Evolutionary conservation across 2,113 vertebrate species (phyloP).

Genomic region (Tricholaema leucomelas): DNA sequence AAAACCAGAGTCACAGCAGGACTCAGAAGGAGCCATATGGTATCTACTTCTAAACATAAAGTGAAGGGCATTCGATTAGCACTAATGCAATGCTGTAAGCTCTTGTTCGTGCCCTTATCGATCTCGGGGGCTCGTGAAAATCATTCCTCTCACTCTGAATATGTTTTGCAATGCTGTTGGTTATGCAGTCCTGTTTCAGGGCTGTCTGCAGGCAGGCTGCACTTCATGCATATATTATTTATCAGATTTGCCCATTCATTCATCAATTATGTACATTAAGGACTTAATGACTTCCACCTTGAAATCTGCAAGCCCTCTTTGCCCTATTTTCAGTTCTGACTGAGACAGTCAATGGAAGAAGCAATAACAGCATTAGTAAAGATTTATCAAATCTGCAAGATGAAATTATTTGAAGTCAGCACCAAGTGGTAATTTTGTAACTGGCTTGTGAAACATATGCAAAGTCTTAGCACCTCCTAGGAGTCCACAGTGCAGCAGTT

Average conservation of each 20-base stretch:
- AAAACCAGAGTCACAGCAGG: neutral
- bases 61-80: neutral
- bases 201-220: neutral
- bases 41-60: neutral
- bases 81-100: neutral
- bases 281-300: constrained; percentile 4
- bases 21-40: neutral
- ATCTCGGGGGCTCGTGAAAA: neutral
- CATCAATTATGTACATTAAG: constrained; percentile 1
- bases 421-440: neutral
- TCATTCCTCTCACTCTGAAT: neutral
- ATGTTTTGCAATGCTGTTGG: neutral
- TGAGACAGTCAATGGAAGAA: neutral
- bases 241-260: constrained; percentile 5
- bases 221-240: neutral
- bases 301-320: neutral
- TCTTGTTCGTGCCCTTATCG: neutral
- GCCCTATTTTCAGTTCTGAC: neutral
- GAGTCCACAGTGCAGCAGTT: neutral
- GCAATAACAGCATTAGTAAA: neutral
- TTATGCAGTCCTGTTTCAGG: neutral
- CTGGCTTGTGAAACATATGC: neutral
- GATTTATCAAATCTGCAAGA: neutral
- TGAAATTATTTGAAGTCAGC: neutral
- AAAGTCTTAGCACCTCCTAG: neutral